Evolutionary conservation across 1,140 invertebrate genomes (phyloP), one percentile per base, ranked within the genome.

Genomic region (Drosophila sp.): DNA sequence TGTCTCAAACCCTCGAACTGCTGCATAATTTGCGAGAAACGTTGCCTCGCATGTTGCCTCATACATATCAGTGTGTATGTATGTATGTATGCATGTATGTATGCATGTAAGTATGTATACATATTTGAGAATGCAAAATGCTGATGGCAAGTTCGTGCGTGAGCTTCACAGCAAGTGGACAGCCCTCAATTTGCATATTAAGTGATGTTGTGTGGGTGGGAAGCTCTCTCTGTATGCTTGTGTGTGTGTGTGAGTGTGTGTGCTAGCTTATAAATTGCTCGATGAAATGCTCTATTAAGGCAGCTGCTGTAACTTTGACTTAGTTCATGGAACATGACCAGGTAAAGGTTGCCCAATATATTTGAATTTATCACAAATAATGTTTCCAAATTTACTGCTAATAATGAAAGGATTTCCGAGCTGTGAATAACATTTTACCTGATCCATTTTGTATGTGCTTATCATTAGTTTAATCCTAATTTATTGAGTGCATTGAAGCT

Each of bases 151-250:
- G 25, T 16, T 40, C 38, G 53, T 72, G 63, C 46, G 36, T 70
- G 45, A 16, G 41, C 9, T 32, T 45, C 51, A 40, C 62, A 51
- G 45, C 45, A 58, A 41, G 62, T 65, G 69, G 53, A 57, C 69
- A 58, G 34, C 43, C 36, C 53, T 25, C 69, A 66, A 72, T 72
- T 72, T 72, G 56, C 70, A 72, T 67, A 61, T 67, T 59, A 61
- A 72, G 70, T 61, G 56, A 54, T 62, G 21, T 59, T 32, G 18
- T 43, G 48, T 53, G 38, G 66, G 57, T 46, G 40, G 29, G 7
- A 29, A 5, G 6, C 27, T 11, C 34, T 56, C 11, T 40, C n/a
- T 16, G 11, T 25, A 41, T 29, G 11, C 21, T 11, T 16, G 36
- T 25, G 45, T 41, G n/a, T 34, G 29, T 38, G 32, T 50, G 46